Evolutionary conservation across 2,797 vertebrate genomes (phyloP), one percentile per base, ranked within the genome.

Genomic region (Sciaenops ocellatus): DNA sequence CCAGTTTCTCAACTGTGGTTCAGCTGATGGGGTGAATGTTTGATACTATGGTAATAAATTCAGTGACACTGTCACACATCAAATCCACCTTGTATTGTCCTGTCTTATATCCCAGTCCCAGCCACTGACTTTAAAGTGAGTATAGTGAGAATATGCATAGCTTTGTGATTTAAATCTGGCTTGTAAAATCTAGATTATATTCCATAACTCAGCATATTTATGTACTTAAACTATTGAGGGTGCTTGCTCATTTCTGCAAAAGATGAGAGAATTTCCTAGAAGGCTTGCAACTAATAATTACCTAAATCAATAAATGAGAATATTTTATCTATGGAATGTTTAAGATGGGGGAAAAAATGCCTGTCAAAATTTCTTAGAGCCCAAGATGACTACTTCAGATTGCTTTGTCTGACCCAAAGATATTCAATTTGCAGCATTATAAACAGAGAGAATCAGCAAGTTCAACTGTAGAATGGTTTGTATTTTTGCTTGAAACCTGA

Each of bases 1-100:
- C 24, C 51, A 13, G 78, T 82, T 74, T 69, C 10, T 79, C 28
- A 42, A 17, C 67, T 79, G 51, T 70, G 69, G 50, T 42, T 60
- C 57, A 47, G 72, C 17, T 71, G 72, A 66, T 67, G 67, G 42
- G 41, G 24, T 60, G 62, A 84, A 72, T 93, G 89, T 92, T 92
- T 89, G 75, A 87, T 92, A 90, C 71, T 52, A 66, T 47, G 63
- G 76, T 80, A 93, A 94, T 94, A 93, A 94, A 94, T 73, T 73
- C 67, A 59, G 69, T 89, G 84, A 89, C 38, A 0, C 6, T 34
- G 78, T 86, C 81, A 79, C 63, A 57, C 80, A 57, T 56, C 12
- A 54, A 76, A 73, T 30, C 15, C 3, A 22, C 50, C 9, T 79
- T n/a, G 15, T 63, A 55, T 54, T 73, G 76, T 92, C 73, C 57